Conservation (phyloP, 1,140 invertebrate species). For the Contarinia nasturtii region DNA sequence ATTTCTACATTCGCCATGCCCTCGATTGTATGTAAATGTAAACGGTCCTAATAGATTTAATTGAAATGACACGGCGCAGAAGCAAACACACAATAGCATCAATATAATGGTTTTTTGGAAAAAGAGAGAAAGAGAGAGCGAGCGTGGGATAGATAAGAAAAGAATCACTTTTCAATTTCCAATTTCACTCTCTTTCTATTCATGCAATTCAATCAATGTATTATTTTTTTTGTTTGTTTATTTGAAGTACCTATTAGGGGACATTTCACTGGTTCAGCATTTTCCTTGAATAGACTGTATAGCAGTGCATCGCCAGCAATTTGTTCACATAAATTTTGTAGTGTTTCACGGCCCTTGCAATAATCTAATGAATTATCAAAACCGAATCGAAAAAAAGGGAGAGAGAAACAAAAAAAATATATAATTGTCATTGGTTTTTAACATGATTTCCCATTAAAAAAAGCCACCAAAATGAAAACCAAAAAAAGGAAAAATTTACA, state of each 20-base stretch:
- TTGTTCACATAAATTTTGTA: conserved; percentile 59
- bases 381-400: no score
- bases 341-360: conserved; percentile 49
- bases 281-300: conserved; percentile 73
- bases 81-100: not conserved
- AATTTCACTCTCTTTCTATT: no score
- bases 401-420: conserved; percentile 2
- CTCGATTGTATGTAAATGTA: conserved; percentile 39
- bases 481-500: no score
- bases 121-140: not conserved
- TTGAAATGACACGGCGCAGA: not conserved
- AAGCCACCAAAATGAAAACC: no score
- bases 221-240: not conserved
- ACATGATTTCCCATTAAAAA: no score
- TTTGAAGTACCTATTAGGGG: conserved; percentile 42
- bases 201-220: not conserved
- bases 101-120: not conserved
- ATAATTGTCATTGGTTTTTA: no score
- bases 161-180: not conserved
- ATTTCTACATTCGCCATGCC: conserved; percentile 63
- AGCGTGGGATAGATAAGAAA: not conserved
- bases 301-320: conserved; percentile 75
- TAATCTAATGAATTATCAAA: conserved; percentile 34
- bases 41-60: conserved; percentile 14
- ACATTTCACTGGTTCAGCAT: conserved; percentile 59